Base-by-base conservation (phyloP, 2,888 invertebrate species). In the Craniophora ligustri region DNA sequence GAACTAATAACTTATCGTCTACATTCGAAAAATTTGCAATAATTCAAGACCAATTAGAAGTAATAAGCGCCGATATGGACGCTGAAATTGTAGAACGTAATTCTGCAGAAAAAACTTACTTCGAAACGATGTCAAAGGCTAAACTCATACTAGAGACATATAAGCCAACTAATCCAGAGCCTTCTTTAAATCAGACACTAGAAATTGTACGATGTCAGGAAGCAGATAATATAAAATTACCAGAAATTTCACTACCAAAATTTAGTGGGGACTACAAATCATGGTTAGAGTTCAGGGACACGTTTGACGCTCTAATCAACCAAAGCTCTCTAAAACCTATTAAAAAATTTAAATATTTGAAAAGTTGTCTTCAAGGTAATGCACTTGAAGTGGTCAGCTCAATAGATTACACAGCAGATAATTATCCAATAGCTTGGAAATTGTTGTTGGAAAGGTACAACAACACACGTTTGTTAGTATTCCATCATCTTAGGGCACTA, bases 271-370 rank as follows among this genome's bases (percentile, higher is more conserved):
- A 53, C 23, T 16, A 26, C 13, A 34, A 14, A 10, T 2, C 8
- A 18, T 53, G 53, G 53, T 16, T 53, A 18, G 34, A 53, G 14
- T 53, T 45, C 28, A 31, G 53, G 8, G 53, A 53, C n/a, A 53
- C 34, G 6, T 53, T 53, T 6, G 45, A 53, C 10, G 45, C 53
- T 6, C 40, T 53, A 5, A 26, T 53, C 3, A 38, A 53, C 19
- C 38, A 53, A 16, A 28, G 39, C 14, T 39, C 30, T 2, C 5
- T 53, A 5, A 31, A 53, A 28, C 40, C 45, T 5, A 53, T 53
- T 6, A 1, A 18, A 15, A 48, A 40, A 28, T 28, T 11, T 28
- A 28, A 28, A 28, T 28, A 28, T 28, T 11, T 28, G 4, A 10
- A 28, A 10, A 28, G 28, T n/a, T 28, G 28, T 28, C 5, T 28